phyloP scores from a whole-genome alignment of 2,113 vertebrate genomes.

The Regulus satrapa region DNA sequence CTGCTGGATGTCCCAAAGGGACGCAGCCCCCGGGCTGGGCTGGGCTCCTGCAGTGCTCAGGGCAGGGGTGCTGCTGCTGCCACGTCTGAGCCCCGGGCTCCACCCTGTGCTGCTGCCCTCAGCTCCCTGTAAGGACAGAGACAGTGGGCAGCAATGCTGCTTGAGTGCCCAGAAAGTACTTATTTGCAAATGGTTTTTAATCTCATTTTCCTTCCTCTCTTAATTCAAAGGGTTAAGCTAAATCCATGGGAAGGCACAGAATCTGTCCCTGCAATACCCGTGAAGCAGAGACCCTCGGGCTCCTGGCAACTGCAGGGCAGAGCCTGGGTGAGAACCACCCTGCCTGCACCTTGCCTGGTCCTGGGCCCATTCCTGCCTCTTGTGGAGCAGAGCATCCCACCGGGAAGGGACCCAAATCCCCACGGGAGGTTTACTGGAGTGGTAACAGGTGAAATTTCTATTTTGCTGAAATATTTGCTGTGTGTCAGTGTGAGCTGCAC shows the following conservation, averaged over 20 bases:
- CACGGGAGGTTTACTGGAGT: fast-evolving
- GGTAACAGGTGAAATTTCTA: neutral
- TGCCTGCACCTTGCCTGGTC: neutral
- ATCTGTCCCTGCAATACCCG: neutral
- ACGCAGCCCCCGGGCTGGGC: neutral
- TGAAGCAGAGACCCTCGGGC: fast-evolving
- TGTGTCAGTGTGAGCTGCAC: neutral
- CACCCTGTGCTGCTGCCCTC: neutral
- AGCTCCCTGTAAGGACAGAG: neutral
- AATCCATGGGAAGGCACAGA: neutral
- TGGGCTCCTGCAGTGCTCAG: neutral
- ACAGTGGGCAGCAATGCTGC: neutral
- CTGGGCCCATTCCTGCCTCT: neutral
- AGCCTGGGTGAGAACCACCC: neutral
- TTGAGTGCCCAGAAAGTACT: neutral
- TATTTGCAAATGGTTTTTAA: neutral
- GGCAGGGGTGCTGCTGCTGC: too few relatives aligned
- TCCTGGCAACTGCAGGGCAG: neutral
- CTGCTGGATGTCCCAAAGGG: neutral
- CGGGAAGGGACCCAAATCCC: neutral
- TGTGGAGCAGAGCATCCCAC: fast-evolving
- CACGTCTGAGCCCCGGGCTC: fast-evolving
- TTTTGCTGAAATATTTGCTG: neutral
- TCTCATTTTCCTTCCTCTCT: neutral
- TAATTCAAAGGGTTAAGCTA: neutral